Evolutionary conservation across 2,888 invertebrate species (phyloP).

Genomic region (Melanotus villosus): DNA sequence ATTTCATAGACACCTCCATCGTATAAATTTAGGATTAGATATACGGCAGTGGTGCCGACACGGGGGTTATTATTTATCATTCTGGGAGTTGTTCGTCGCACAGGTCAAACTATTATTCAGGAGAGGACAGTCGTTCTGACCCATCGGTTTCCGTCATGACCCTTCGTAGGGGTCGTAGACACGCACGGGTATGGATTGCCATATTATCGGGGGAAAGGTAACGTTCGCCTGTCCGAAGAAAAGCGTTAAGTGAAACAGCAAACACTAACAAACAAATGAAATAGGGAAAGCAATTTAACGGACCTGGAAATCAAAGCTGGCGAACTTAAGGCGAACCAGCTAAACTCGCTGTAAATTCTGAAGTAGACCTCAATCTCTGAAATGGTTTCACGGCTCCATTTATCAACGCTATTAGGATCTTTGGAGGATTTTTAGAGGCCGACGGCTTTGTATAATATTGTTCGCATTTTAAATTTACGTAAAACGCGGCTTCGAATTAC

Average conservation of each 20-base stretch:
- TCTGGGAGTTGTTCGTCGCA: conserved; percentile 12
- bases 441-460: background rate
- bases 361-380: conserved; percentile 28
- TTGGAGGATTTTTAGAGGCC: conserved; percentile 22
- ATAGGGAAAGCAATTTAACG: conserved; percentile 25
- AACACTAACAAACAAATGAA: conserved; percentile 25
- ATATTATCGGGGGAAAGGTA: conserved; percentile 28
- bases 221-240: conserved; percentile 18
- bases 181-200: conserved; percentile 24
- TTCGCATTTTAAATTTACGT: background rate
- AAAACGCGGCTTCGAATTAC: no score
- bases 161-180: conserved; percentile 22
- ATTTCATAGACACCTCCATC: background rate
- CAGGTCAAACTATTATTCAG: conserved; percentile 26
- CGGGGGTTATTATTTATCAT: conserved; percentile 18
- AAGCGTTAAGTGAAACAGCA: conserved; percentile 24
- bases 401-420: conserved; percentile 25
- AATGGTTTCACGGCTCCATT: conserved; percentile 22
- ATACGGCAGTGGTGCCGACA: conserved; percentile 5
- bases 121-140: conserved; percentile 23
- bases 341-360: conserved; percentile 30
- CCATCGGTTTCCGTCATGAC: conserved; percentile 24
- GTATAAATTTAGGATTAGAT: conserved; percentile 3
- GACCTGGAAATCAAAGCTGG: conserved; percentile 24
- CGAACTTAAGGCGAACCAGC: conserved; percentile 3